Percentiles rank a stretch among this genome's conserved stretches.
phyloP scores from a whole-genome alignment of 1,140 invertebrate genomes.

The Cyrtorhinus lividipennis region DNA sequence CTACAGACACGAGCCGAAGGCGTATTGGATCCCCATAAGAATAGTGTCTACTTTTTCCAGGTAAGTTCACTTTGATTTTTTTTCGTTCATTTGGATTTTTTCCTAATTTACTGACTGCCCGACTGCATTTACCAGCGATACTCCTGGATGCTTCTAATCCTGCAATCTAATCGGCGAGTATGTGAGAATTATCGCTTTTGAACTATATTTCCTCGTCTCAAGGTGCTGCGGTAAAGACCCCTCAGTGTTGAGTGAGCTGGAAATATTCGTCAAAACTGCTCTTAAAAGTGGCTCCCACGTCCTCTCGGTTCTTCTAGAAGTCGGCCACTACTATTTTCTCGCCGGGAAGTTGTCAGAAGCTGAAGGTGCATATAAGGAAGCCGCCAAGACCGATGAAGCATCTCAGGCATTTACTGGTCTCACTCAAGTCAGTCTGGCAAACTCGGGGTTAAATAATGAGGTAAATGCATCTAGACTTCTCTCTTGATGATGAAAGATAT shows the following conservation, averaged over 20 bases:
- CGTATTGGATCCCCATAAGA: constrained; percentile 50
- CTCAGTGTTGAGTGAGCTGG: constrained; percentile 45
- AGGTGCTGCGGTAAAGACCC: constrained; percentile 47
- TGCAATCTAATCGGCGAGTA: too few relatives aligned
- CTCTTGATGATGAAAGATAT: background rate
- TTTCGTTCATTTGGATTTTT: too few relatives aligned
- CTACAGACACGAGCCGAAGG: constrained; percentile 58
- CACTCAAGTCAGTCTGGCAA: constrained; percentile 52
- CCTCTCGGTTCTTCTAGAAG: constrained; percentile 55
- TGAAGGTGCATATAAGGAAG: constrained; percentile 57
- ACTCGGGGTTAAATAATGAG: constrained; percentile 17
- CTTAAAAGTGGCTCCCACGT: constrained; percentile 51
- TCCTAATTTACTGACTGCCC: too few relatives aligned
- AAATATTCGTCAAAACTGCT: constrained; percentile 57
- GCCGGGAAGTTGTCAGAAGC: constrained; percentile 63
- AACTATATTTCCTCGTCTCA: too few relatives aligned
- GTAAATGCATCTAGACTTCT: constrained; percentile 12
- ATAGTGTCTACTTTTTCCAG: constrained; percentile 31
- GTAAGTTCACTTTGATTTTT: background rate
- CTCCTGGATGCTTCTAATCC: too few relatives aligned
- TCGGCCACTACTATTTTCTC: constrained; percentile 62
- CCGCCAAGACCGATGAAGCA: constrained; percentile 67
- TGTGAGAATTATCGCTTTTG: too few relatives aligned
- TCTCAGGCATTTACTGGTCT: constrained; percentile 68
- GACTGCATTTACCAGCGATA: too few relatives aligned